Evolutionary conservation across 2,113 vertebrate species (phyloP).

Genomic region (Apodemus sylvaticus): DNA sequence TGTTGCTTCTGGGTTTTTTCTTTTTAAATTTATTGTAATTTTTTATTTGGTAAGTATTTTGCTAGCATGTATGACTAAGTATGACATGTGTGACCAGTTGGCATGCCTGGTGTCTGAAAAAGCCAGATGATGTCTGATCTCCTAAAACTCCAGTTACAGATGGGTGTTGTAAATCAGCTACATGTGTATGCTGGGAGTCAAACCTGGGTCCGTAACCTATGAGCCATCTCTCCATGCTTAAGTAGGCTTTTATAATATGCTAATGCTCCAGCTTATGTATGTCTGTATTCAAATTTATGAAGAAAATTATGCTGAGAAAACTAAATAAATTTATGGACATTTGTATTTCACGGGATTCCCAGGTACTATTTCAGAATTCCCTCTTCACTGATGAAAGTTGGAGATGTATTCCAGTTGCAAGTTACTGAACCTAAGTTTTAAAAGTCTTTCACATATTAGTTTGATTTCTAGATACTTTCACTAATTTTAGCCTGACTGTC

Average conservation of each 20-base stretch:
- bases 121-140: background rate
- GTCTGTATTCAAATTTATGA: conserved; percentile 35
- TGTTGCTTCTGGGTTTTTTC: background rate
- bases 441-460: background rate
- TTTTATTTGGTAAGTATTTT: background rate
- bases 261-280: background rate
- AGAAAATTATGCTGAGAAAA: background rate
- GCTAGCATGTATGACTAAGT: background rate
- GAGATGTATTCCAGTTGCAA: conserved; percentile 21
- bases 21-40: background rate
- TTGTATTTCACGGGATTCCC: background rate
- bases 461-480: conserved; percentile 10
- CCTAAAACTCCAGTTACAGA: background rate
- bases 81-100: background rate
- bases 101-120: background rate
- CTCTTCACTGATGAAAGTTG: conserved; percentile 18
- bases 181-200: background rate
- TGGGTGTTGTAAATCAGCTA: background rate
- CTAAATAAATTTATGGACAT: background rate
- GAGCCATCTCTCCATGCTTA: background rate
- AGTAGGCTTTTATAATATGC: background rate
- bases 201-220: background rate
- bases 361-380: background rate
- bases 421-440: conserved; percentile 28
- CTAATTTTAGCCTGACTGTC: conserved; percentile 10